Conservation (phyloP, 2,113 vertebrate genomes). For the Rattus rattus region DNA sequence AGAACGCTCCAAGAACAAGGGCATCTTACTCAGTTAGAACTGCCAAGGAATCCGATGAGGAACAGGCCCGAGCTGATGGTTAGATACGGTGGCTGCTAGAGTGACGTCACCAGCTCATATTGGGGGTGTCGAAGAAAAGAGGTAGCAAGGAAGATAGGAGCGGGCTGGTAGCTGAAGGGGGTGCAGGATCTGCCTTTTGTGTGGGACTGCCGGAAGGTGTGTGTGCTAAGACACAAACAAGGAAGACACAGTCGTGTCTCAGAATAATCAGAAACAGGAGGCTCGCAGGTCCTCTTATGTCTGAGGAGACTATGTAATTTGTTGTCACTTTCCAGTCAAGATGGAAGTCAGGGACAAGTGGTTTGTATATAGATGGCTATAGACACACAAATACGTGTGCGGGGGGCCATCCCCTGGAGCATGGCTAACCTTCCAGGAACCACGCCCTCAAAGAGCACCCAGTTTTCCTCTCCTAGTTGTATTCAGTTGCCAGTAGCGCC, state of each 20-base stretch:
- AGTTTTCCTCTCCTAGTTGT: neutral
- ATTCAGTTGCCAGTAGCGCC: neutral
- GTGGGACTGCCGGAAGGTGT: no score
- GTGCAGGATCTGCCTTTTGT: neutral
- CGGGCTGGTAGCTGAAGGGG: neutral
- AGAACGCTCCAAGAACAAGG: neutral
- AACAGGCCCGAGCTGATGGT: neutral
- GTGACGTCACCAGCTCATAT: no score
- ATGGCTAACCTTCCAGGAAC: neutral
- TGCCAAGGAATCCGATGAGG: neutral
- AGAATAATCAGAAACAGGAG: neutral
- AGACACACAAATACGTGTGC: neutral
- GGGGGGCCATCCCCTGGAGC: accelerated
- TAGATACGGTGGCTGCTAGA: neutral
- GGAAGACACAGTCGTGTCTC: neutral
- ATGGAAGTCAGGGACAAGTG: neutral
- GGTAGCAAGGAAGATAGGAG: neutral
- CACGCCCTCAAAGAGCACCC: neutral
- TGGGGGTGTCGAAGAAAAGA: neutral
- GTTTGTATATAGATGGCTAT: neutral
- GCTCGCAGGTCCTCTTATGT: neutral
- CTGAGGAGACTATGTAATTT: neutral
- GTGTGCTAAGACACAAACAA: neutral
- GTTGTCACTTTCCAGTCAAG: neutral
- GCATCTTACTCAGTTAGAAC: neutral